phyloP scores from a whole-genome alignment of 64 coral and sea anemone genomes.

The Dendrophyllia cribrosa region DNA sequence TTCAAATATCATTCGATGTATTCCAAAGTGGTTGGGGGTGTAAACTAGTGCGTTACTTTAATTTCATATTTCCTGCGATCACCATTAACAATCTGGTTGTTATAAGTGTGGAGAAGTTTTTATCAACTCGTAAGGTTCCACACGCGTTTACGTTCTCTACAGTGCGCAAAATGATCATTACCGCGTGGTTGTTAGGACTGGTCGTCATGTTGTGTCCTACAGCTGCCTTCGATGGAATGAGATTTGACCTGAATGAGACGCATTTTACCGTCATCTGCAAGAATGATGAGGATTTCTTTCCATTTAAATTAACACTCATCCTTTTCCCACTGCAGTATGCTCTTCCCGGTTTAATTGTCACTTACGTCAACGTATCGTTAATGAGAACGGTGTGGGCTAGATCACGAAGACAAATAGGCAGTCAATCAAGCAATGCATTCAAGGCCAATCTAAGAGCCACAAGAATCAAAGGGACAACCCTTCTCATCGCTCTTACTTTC shows the following conservation, averaged over 20 bases:
- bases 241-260: not conserved
- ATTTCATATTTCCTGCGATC: conserved; percentile 22
- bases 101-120: conserved; percentile 40
- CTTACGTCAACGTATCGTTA: conserved; percentile 4
- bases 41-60: conserved; percentile 10
- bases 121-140: conserved; percentile 2
- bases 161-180: not conserved
- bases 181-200: conserved; percentile 20
- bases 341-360: conserved; percentile 26
- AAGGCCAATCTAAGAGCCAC: not conserved
- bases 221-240: not conserved
- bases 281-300: not conserved
- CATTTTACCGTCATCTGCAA: conserved; percentile 22
- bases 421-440: not conserved
- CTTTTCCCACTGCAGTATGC: not conserved
- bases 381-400: not conserved
- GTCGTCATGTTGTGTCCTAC: not conserved
- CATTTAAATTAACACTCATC: not conserved
- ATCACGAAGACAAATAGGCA: not conserved
- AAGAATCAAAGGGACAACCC: conserved; percentile 7
- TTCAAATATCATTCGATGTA: conserved; percentile 27
- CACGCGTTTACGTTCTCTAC: not conserved
- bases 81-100: conserved; percentile 42
- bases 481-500: conserved; percentile 31
- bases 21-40: conserved; percentile 41